phyloP scores from a whole-genome alignment of 1,140 invertebrate genomes.

The Odontomachus brunneus region DNA sequence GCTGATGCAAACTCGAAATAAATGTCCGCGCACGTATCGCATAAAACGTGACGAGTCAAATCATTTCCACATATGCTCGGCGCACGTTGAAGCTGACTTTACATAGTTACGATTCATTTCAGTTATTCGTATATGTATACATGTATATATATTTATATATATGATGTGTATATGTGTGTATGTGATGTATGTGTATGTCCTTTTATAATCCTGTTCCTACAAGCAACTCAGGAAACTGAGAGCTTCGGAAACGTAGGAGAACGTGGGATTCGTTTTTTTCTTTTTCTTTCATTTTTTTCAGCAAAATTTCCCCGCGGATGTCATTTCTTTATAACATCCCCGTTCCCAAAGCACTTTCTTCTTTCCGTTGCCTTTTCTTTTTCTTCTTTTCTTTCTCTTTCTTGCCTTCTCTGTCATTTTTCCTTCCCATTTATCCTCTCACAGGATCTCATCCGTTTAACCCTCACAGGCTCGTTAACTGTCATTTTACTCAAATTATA shows the following conservation, averaged over 20 bases:
- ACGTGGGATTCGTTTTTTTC: slow-evolving; percentile 51
- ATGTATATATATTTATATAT: not conserved
- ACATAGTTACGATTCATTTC: slow-evolving; percentile 43
- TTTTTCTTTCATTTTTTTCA: slow-evolving; percentile 30
- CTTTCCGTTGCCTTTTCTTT: slow-evolving; percentile 56
- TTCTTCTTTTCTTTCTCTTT: slow-evolving; percentile 16
- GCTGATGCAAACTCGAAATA: slow-evolving; percentile 40
- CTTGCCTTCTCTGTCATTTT: not conserved
- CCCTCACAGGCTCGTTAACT: slow-evolving; percentile 69
- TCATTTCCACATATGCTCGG: slow-evolving; percentile 60
- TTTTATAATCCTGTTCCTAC: slow-evolving; percentile 11
- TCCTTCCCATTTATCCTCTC: slow-evolving; percentile 1
- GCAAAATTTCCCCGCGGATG: slow-evolving; percentile 62
- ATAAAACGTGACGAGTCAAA: slow-evolving; percentile 47
- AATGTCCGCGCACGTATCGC: slow-evolving; percentile 41
- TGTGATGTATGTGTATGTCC: not conserved
- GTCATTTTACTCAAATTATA: slow-evolving; percentile 76
- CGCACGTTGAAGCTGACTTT: slow-evolving; percentile 67
- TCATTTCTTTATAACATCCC: slow-evolving; percentile 67
- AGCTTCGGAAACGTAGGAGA: slow-evolving; percentile 68
- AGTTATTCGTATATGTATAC: slow-evolving; percentile 11
- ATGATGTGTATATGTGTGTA: not conserved
- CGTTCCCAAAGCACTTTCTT: slow-evolving; percentile 76
- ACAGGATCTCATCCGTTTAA: slow-evolving; percentile 55
- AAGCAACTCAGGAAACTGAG: slow-evolving; percentile 62